Conservation (phyloP, 2,888 invertebrate species). For the Heterodera filipjevi region DNA sequence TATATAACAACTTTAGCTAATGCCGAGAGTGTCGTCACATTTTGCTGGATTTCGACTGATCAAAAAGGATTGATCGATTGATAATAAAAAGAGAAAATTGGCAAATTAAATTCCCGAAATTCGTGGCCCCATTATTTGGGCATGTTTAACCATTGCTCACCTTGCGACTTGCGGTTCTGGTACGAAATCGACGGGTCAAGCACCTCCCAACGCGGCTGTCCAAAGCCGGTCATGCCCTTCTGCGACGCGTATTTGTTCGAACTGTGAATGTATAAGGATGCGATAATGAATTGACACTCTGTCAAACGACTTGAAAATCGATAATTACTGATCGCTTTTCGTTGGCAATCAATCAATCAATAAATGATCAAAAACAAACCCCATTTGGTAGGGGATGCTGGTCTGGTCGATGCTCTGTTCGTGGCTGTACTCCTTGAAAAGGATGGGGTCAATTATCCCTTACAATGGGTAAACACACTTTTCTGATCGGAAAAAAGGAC, state of each 20-base stretch:
- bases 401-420: constrained; percentile 61
- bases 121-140: neutral
- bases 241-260: constrained; percentile 64
- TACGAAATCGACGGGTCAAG: constrained; percentile 61
- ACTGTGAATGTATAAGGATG: neutral
- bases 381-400: constrained; percentile 62
- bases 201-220: constrained; percentile 65
- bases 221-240: constrained; percentile 65
- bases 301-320: neutral
- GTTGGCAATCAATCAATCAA: constrained; percentile 10
- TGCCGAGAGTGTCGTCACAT: too few species aligned
- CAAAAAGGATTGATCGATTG: too few species aligned
- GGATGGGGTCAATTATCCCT: neutral
- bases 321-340: neutral
- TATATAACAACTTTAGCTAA: too few species aligned
- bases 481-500: neutral
- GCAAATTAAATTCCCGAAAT: too few species aligned
- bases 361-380: constrained; percentile 35
- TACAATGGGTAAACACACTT: neutral
- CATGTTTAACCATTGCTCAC: neutral
- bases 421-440: constrained; percentile 56
- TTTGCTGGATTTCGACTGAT: too few species aligned
- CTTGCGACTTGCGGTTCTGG: constrained; percentile 63
- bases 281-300: neutral
- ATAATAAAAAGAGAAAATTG: too few species aligned